phyloP scores from a whole-genome alignment of 2,888 invertebrate genomes.

The Plebejus anna region DNA sequence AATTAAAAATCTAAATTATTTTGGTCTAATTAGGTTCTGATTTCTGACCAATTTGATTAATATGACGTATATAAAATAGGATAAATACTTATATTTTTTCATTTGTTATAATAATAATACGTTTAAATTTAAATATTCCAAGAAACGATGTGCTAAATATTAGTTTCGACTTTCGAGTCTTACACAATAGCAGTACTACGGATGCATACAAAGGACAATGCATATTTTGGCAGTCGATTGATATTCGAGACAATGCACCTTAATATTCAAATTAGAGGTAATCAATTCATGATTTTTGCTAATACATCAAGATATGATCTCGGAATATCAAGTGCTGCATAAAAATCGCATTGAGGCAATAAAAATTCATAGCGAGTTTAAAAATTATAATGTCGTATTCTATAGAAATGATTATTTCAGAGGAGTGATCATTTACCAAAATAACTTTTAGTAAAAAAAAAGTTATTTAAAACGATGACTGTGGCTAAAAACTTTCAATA shows the following conservation, averaged over 20 bases:
- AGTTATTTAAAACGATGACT: conserved; percentile 68
- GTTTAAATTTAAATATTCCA: background rate
- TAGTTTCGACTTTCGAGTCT: background rate
- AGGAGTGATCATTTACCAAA: conserved; percentile 28
- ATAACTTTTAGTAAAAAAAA: conserved; percentile 36
- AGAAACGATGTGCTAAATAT: background rate
- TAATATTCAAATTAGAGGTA: conserved; percentile 53
- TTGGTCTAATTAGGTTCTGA: background rate
- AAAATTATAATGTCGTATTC: conserved; percentile 33
- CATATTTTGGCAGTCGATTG: conserved; percentile 24
- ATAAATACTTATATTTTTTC: background rate
- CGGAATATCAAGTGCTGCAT: conserved; percentile 57
- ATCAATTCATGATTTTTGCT: conserved; percentile 60
- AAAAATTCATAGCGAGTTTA: conserved; percentile 43
- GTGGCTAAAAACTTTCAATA: conserved; percentile 50
- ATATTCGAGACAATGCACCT: conserved; percentile 22
- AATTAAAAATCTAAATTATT: background rate
- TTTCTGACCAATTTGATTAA: background rate
- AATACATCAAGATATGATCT: conserved; percentile 52
- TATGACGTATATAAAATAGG: too few species aligned
- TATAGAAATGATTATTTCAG: conserved; percentile 30
- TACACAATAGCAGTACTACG: conserved; percentile 15
- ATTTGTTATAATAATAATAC: background rate
- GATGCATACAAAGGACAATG: conserved; percentile 42
- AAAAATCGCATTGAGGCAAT: conserved; percentile 42